Percentiles rank a stretch among this genome's conserved stretches.
Evolutionary conservation across 2,113 vertebrate species (phyloP).

Genomic region (Myotis lucifugus): DNA sequence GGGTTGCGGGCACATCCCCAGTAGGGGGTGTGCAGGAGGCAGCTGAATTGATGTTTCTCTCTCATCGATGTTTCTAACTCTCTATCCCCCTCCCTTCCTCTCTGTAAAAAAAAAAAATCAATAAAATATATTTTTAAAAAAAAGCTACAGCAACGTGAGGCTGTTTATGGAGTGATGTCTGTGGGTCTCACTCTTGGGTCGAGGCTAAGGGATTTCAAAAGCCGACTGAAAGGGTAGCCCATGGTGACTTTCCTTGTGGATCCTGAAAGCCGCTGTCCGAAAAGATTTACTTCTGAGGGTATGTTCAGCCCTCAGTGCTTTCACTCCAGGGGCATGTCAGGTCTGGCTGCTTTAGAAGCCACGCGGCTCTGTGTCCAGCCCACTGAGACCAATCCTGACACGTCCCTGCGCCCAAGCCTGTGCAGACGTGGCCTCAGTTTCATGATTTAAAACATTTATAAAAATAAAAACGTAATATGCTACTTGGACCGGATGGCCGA

Average conservation of each 20-base stretch:
- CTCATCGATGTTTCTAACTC: no score
- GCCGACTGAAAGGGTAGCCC: background rate
- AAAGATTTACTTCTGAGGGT: background rate
- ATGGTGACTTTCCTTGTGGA: no score
- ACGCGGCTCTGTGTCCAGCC: background rate
- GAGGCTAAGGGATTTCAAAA: background rate
- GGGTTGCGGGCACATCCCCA: no score
- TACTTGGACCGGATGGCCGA: no score
- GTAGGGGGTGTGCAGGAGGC: no score
- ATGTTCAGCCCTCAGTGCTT: background rate
- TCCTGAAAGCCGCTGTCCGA: background rate
- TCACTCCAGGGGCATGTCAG: background rate
- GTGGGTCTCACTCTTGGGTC: background rate
- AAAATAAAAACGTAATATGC: no score
- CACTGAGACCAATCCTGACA: background rate
- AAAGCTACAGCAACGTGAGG: background rate
- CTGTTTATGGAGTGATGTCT: background rate
- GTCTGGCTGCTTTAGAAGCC: background rate
- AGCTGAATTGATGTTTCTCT: no score
- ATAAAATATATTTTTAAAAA: no score
- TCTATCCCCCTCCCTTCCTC: no score
- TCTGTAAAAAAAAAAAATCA: no score
- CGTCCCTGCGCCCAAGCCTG: rapidly evolving
- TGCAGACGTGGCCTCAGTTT: background rate
- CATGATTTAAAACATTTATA: no score